Evolutionary conservation across 2,113 vertebrate genomes (phyloP).

Genomic region (Albula goreensis): DNA sequence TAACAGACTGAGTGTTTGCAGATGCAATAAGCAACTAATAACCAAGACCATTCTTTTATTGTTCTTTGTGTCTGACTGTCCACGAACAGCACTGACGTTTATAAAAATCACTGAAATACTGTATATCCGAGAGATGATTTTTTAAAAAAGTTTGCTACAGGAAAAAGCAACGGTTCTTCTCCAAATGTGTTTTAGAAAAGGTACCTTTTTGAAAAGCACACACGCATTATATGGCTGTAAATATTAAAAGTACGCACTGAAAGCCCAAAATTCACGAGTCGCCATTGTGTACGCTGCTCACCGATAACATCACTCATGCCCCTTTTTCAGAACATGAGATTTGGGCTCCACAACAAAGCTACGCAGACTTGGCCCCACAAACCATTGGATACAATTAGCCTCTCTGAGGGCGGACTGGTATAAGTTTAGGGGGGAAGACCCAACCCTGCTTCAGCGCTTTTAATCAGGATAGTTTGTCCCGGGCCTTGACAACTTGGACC

Average conservation of each 20-base stretch:
- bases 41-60: not conserved
- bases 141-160: not conserved
- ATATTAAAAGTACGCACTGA: not conserved
- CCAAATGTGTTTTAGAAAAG: not conserved
- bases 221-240: constrained; percentile 11
- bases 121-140: not conserved
- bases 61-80: too few relatives aligned
- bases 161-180: not conserved
- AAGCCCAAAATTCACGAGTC: constrained; percentile 9
- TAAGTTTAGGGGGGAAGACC: constrained; percentile 25
- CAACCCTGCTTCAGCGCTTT: constrained; percentile 26
- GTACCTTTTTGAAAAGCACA: not conserved
- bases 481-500: constrained; percentile 34
- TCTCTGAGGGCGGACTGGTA: constrained; percentile 20
- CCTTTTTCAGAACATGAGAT: constrained; percentile 5
- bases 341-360: constrained; percentile 34
- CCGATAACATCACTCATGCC: constrained; percentile 22
- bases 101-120: too few relatives aligned
- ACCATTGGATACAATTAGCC: constrained; percentile 27
- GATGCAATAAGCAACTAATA: not conserved
- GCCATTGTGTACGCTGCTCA: constrained; percentile 2
- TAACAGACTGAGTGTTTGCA: not conserved
- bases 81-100: too few relatives aligned
- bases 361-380: constrained; percentile 15
- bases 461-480: constrained; percentile 35